Evolutionary conservation across 2,797 vertebrate species (phyloP).

Genomic region (Anguilla megastoma): DNA sequence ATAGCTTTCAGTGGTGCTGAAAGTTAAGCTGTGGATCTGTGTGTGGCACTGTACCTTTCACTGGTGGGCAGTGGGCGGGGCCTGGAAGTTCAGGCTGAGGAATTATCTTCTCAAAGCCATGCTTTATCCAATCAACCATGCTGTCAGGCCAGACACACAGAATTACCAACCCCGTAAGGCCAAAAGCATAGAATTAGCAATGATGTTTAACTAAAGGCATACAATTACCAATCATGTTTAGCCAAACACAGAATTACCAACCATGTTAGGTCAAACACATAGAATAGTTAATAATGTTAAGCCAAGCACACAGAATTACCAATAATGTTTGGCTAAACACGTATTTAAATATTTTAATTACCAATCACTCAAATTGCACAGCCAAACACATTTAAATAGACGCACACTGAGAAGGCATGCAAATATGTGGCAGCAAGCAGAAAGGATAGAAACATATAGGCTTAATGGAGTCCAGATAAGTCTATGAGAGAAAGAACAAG

Average conservation of each 20-base stretch:
- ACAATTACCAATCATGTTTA: too few species aligned
- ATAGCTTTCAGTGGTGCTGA: too few species aligned
- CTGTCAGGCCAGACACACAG: slow-evolving; percentile 48
- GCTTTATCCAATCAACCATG: slow-evolving; percentile 69
- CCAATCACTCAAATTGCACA: too few species aligned
- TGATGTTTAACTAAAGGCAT: too few species aligned
- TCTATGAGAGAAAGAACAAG: background rate
- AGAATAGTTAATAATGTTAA: background rate
- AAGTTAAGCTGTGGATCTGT: background rate
- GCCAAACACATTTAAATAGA: background rate
- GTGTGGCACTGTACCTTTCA: slow-evolving; percentile 63
- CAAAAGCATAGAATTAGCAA: too few species aligned
- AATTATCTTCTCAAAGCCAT: slow-evolving; percentile 58
- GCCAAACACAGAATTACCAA: too few species aligned
- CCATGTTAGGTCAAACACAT: background rate
- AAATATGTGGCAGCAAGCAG: background rate
- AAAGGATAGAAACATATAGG: background rate
- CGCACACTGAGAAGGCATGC: background rate
- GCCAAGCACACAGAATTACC: background rate
- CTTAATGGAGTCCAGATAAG: background rate
- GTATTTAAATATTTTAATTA: too few species aligned
- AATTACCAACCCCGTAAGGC: too few species aligned
- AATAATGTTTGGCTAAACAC: background rate
- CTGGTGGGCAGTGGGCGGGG: slow-evolving; percentile 52
- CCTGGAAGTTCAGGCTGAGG: slow-evolving; percentile 62